Evolutionary conservation across 30 jellyfish, hydroid and myxozoan species (phyloP), one percentile per base, ranked within the genome.

Genomic region (Chrysaora quinquecirrha): DNA sequence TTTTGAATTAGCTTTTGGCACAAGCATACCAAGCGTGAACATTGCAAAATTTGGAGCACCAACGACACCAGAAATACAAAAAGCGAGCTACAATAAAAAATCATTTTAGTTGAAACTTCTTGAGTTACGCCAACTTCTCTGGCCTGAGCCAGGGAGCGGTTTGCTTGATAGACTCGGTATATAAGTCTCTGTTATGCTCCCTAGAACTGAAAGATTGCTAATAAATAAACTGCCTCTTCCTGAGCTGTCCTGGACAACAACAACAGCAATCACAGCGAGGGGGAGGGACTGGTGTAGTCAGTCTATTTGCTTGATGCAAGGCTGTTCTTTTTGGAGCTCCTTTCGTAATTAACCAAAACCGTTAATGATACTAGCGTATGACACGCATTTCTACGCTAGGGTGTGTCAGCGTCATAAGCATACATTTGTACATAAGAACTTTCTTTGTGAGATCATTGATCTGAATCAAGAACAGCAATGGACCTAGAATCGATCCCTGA

Each of bases 1-100:
- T 80, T 83, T 73, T 0, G 87, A 24, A 30, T 73, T 83, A 30
- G 94, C 94, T 20, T 79, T 50, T 7, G 80, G 68, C 11, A 56
- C 34, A 18, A 83, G 48, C 76, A 83, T 83, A 24, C 94, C 94
- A 9, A 83, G 82, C 11, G 87, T 69, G 27, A 83, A 83, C 82
- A 83, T 22, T 1, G 87, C 94, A 73, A 83, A 73, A 71, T 34
- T 35, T 25, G 94, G 94, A 23, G 87, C 86, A 10, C 82, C 94
- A 72, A 83, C 54, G 22, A 83, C 58, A 30, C 94, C 94, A 60
- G 82, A 48, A 32, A 83, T 83, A 7, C 78, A 25, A 24, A 48
- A 71, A 32, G 87, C 82, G 34, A 83, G 75, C 94, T 83, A 64
- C 18, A 71, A 52, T 20, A 63, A 83, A 66, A 16, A 18, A 10